Base-by-base conservation (phyloP, 2,113 vertebrate species). In the Raja brachyura region DNA sequence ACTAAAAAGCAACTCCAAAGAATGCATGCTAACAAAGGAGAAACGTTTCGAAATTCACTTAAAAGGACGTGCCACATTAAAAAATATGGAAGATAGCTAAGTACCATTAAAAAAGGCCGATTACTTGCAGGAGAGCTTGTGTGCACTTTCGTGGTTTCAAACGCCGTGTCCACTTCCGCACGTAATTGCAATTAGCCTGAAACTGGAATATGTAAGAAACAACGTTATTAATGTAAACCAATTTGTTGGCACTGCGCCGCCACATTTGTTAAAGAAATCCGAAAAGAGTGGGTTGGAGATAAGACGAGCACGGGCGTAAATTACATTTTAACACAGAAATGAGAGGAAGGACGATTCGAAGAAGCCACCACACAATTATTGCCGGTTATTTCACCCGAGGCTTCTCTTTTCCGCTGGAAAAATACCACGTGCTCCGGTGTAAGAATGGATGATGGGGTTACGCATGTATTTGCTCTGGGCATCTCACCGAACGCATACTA, bases 351-450 rank as follows among this genome's bases (percentile, higher is more conserved):
- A 48, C 68, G 90, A 74, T 92, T 74, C 31, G 68, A 74, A 92
- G 68, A 39, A 73, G 33, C 20, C 20, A 70, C 31, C 88, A 70
- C 31, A 48, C 88, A 92, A 90, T 68, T 22, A 33, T 90, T n/a
- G 85, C 61, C n/a, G n/a, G 61, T 20, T 88, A 66, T 66, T 68
- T 70, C n/a, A 61, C 54, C 56, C 59, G 9, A 85, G 54, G 86
- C 61, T 90, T 90, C 66, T 70, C 88, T 70, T 48, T 92, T 88
- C 83, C 83, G 83, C 83, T 88, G 59, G 25, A 88, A 88, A 83
- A 63, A 31, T 31, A 63, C 59, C 83, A 88, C 83, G 83, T 88
- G 83, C 83, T 88, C 83, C 59, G 63, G 13, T 86, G 83, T 63
- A 88, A 88, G 83, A 63, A 88, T 33, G 59, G 83, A 31, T 5